A percentile compares a stretch with the other conserved stretches of the same genome.
Conservation (phyloP, 2,113 vertebrate genomes). For the Macrotus californicus region DNA sequence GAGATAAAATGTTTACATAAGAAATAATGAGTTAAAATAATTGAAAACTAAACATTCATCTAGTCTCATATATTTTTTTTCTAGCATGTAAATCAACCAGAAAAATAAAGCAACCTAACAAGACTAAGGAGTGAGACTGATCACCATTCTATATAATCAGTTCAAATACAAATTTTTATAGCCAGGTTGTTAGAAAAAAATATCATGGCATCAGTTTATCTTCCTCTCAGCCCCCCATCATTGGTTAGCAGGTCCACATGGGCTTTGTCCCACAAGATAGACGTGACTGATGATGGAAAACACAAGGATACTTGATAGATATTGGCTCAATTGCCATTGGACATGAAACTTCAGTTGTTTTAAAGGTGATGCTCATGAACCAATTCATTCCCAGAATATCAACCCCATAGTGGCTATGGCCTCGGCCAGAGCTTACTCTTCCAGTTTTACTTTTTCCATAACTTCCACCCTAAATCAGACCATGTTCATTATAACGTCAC, state of each 20-base stretch:
- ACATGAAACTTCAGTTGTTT: neutral
- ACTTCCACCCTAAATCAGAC: neutral
- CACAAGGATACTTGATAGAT: neutral
- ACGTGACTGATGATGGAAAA: neutral
- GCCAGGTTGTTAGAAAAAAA: neutral
- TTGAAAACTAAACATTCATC: neutral
- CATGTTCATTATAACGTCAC: neutral
- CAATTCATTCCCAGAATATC: neutral
- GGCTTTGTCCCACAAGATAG: neutral
- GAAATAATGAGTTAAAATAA: neutral
- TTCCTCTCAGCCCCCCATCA: neutral
- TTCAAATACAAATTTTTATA: neutral
- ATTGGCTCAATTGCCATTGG: neutral
- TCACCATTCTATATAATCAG: neutral
- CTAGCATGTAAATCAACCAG: neutral
- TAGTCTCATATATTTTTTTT: neutral
- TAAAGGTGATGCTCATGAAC: neutral
- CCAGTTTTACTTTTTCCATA: neutral
- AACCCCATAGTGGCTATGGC: accelerated
- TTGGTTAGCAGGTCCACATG: neutral
- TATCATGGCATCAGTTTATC: no score
- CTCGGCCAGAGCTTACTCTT: neutral
- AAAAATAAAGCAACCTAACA: neutral
- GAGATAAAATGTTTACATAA: neutral
- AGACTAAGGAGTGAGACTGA: neutral